Base-by-base conservation (phyloP, 2,797 vertebrate species). In the Nasua narica region DNA sequence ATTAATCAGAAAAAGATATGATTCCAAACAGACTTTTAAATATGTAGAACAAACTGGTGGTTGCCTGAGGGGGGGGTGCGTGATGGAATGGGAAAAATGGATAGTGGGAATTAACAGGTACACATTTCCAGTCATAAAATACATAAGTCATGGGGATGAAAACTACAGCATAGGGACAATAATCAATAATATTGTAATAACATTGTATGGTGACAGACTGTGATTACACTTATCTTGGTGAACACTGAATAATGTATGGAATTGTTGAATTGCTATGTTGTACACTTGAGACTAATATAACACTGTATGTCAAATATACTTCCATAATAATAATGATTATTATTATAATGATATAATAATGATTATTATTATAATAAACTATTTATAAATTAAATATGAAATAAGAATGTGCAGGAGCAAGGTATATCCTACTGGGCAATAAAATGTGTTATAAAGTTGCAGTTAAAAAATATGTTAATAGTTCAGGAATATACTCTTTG, bases 391-490 rank as follows among this genome's bases (percentile, higher is more conserved):
- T 76, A 46, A 54, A 89, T 83, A 67, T 90, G 1, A 21, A 83
- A 14, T 56, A n/a, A 60, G 27, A 92, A 54, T 94, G 52, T 40
- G 29, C 48, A 48, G 40, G 54, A 81, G 10, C 21, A 67, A 58
- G 5, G 46, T 7, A 69, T 23, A 52, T 32, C 21, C 15, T 70
- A 37, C 7, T 25, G 67, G 15, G 16, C n/a, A 67, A 52, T 58
- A 50, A 93, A 65, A 92, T 60, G 25, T 5, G 18, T 60, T 79
- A 78, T 16, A 87, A 91, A 90, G 52, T 89, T 94, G 21, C 10
- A 69, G 29, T 85, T 95, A 65, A 91, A 89, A 91, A 58, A 35
- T 69, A 69, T n/a, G 25, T 54, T 95, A 78, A 87, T 54, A 88
- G 85, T 92, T 92, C 18, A 72, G n/a, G 13, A 86, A 78, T 32